phyloP scores from a whole-genome alignment of 2,113 vertebrate species.

The Catharus minimus region DNA sequence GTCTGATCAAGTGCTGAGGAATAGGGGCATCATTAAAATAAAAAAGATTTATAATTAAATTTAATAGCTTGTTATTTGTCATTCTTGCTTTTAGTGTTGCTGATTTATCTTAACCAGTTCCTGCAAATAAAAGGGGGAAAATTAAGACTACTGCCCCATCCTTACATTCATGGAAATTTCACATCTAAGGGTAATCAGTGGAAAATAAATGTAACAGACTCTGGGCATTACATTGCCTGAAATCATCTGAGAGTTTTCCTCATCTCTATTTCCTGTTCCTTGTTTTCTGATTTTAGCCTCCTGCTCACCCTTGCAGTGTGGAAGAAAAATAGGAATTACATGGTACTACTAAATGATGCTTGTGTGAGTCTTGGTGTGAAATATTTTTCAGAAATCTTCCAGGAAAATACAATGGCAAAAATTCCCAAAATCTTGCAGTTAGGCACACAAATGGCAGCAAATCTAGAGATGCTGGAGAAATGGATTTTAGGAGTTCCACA shows the following conservation, averaged over 20 bases:
- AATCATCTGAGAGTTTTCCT: not conserved
- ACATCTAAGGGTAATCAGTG: not conserved
- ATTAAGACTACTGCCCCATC: not conserved
- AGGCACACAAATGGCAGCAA: not conserved
- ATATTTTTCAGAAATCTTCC: not conserved
- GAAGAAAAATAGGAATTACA: not conserved
- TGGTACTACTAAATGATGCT: not conserved
- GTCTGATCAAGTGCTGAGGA: not conserved
- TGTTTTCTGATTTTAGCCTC: not conserved
- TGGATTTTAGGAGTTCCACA: not conserved
- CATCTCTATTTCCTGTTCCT: not conserved
- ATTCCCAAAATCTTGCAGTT: not conserved
- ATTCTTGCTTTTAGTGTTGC: not conserved
- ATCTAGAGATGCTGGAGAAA: not conserved
- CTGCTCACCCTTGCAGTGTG: not conserved
- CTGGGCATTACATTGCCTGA: not conserved
- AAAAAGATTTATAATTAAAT: not conserved
- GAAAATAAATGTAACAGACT: not conserved
- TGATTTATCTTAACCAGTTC: not conserved
- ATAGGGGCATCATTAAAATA: not conserved
- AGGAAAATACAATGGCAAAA: not conserved
- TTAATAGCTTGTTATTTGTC: not conserved
- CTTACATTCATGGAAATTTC: not conserved
- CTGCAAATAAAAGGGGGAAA: not conserved
- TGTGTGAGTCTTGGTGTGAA: not conserved